A percentile compares a stretch with the other conserved stretches of the same genome.
phyloP scores from a whole-genome alignment of 92 coral and sea anemone species.

The Bergia puertoricense region DNA sequence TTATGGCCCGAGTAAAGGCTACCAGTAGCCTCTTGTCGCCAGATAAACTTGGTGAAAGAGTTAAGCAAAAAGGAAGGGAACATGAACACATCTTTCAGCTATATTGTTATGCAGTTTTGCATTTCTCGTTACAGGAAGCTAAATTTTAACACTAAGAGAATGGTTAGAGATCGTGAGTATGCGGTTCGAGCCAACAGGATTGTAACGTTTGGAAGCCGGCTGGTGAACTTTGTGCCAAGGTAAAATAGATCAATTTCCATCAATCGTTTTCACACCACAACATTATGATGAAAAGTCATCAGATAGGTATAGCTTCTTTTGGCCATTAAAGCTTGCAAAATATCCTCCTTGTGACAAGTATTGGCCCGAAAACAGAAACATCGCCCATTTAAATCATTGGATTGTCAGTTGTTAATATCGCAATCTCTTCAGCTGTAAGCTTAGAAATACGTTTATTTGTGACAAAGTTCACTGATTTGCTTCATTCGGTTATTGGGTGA shows the following conservation, averaged over 20 bases:
- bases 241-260: slow-evolving; percentile 26
- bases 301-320: neutral
- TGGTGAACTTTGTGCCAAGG: slow-evolving; percentile 77
- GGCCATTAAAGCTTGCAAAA: too few relatives aligned
- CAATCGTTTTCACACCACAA: neutral
- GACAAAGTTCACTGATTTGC: neutral
- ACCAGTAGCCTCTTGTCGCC: too few relatives aligned
- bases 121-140: slow-evolving; percentile 64
- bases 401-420: too few relatives aligned
- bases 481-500: too few relatives aligned
- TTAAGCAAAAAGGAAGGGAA: neutral
- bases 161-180: slow-evolving; percentile 67
- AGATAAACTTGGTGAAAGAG: too few relatives aligned
- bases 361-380: too few relatives aligned
- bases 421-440: neutral
- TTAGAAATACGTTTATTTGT: neutral
- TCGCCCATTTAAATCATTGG: too few relatives aligned
- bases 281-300: neutral
- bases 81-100: too few relatives aligned
- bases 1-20: too few relatives aligned
- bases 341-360: too few relatives aligned
- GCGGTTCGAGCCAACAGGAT: slow-evolving; percentile 74
- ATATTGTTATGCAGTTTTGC: neutral
- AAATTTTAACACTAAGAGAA: slow-evolving; percentile 70
- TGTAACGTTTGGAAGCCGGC: slow-evolving; percentile 80